Conservation (phyloP, 2,888 invertebrate genomes). For the Sphinx pinastri region DNA sequence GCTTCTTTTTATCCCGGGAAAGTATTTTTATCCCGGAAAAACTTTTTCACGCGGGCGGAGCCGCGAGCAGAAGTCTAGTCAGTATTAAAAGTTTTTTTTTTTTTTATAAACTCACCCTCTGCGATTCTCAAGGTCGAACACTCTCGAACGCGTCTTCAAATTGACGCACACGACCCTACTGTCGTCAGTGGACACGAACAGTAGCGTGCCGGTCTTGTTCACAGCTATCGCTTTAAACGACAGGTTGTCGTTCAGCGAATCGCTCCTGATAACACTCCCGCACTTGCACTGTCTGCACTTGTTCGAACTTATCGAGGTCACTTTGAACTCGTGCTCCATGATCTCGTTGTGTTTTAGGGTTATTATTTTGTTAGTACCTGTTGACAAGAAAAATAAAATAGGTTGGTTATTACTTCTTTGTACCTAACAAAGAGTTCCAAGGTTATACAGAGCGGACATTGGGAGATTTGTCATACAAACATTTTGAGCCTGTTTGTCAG, state of each 20-base stretch:
- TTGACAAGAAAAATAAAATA: conserved; percentile 30
- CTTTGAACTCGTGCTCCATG: conserved; percentile 61
- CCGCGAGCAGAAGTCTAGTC: no score
- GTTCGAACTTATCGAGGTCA: conserved; percentile 48
- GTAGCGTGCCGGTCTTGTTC: conserved; percentile 67
- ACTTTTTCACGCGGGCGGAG: no score
- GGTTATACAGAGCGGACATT: no score
- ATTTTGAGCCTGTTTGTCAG: no score
- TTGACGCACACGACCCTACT: conserved; percentile 71
- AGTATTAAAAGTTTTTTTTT: no score
- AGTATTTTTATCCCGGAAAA: no score
- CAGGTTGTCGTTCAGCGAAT: conserved; percentile 62
- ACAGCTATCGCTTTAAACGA: conserved; percentile 66
- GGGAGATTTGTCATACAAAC: no score
- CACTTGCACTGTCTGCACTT: conserved; percentile 53
- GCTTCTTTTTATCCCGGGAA: no score
- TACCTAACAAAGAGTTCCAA: no score
- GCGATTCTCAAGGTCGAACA: conserved; percentile 72
- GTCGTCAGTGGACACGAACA: conserved; percentile 76
- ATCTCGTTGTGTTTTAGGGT: conserved; percentile 67
- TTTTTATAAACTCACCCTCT: conserved; percentile 65
- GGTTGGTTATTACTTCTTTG: no score
- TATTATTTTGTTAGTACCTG: conserved; percentile 73
- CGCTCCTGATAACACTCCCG: conserved; percentile 55
- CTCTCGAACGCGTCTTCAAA: conserved; percentile 63